Conservation (phyloP, 1,140 invertebrate genomes). For the Diorhabda elongata region DNA sequence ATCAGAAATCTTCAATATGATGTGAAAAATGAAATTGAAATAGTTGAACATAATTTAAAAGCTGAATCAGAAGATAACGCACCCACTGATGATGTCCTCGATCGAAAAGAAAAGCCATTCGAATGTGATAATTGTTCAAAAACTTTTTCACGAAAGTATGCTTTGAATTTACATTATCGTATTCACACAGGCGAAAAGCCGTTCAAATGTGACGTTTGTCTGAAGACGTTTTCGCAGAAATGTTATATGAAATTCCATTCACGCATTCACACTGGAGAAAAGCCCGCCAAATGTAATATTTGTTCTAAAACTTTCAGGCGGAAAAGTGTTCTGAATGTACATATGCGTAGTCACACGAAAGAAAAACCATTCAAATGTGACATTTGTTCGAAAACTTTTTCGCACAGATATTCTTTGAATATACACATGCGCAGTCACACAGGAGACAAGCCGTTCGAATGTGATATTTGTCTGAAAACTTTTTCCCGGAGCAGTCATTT, state of each 20-base stretch:
- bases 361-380: background rate
- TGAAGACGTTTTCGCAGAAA: background rate
- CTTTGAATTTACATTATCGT: background rate
- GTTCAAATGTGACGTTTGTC: background rate
- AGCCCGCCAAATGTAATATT: background rate
- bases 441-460: background rate
- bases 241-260: background rate
- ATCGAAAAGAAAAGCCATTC: background rate
- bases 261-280: background rate
- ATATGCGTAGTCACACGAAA: background rate
- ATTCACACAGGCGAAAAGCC: background rate
- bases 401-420: constrained; percentile 14
- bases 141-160: background rate
- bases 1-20: background rate
- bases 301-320: background rate
- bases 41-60: background rate
- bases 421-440: background rate
- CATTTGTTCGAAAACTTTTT: background rate
- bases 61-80: background rate
- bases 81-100: too few relatives aligned
- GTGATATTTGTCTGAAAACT: background rate
- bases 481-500: background rate
- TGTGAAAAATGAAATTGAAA: background rate
- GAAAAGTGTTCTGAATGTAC: background rate
- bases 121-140: background rate